A percentile compares a stretch with the other conserved stretches of the same genome.
Conservation (phyloP, 1,140 invertebrate species). For the Nebria ingens region DNA sequence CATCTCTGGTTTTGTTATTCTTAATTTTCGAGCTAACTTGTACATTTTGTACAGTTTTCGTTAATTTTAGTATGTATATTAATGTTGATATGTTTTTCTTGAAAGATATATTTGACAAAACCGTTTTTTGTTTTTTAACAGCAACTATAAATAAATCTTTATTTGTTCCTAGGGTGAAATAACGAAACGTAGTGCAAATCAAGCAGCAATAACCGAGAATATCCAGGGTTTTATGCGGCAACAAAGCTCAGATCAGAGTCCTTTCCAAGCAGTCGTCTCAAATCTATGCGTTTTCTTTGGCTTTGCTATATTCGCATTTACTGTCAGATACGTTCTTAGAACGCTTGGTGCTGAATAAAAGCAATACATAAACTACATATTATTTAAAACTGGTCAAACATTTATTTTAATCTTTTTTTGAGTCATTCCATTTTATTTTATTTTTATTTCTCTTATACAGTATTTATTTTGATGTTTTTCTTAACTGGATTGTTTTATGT, state of each 20-base stretch:
- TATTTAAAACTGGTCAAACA: no score
- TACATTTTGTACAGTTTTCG: no score
- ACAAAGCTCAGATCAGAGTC: constrained; percentile 51
- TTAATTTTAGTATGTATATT: no score
- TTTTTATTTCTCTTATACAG: no score
- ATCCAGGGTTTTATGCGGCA: constrained; percentile 37
- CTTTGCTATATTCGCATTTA: constrained; percentile 77
- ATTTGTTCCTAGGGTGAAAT: constrained; percentile 29
- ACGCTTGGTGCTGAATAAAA: constrained; percentile 20
- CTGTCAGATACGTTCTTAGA: constrained; percentile 72
- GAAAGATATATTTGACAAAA: no score
- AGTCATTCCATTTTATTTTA: background rate
- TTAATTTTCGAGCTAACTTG: no score
- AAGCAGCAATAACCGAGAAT: constrained; percentile 35
- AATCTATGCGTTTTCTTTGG: constrained; percentile 72
- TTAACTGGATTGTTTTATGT: background rate
- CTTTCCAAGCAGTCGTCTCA: constrained; percentile 59
- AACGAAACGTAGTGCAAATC: constrained; percentile 28
- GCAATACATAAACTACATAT: no score
- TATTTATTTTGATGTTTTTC: background rate
- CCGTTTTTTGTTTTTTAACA: no score
- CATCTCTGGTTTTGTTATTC: no score
- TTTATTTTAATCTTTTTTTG: background rate
- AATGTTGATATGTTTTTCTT: no score
- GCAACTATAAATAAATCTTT: no score